Evolutionary conservation across 2,888 invertebrate genomes (phyloP).

Genomic region (Craniophora ligustri): DNA sequence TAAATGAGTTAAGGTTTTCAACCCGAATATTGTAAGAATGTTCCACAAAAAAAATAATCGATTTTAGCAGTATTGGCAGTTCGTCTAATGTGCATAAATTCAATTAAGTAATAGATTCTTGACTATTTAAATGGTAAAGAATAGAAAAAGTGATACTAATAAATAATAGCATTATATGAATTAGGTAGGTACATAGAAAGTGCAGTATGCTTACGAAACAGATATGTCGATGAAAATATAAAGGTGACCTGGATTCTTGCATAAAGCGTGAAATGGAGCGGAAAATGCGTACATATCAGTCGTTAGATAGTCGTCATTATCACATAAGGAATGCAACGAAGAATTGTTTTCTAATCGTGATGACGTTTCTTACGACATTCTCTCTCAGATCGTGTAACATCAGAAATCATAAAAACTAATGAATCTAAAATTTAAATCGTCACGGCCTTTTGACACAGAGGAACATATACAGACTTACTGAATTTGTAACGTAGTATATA

Average conservation of each 20-base stretch:
- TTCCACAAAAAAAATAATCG: conserved; percentile 64
- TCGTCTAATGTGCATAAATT: conserved; percentile 56
- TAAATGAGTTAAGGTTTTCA: conserved; percentile 68
- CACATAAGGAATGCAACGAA: conserved; percentile 9
- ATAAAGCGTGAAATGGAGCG: conserved; percentile 35
- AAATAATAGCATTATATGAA: too few species aligned
- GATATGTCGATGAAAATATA: conserved; percentile 28
- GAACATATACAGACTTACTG: conserved; percentile 8
- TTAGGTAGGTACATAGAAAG: conserved; percentile 3
- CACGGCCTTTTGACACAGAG: conserved; percentile 31
- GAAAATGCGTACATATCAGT: conserved; percentile 21
- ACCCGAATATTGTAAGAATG: conserved; percentile 65
- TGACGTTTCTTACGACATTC: conserved; percentile 6
- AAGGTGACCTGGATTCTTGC: conserved; percentile 38
- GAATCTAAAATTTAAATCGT: conserved; percentile 24
- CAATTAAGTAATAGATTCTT: conserved; percentile 13
- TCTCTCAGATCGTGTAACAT: conserved; percentile 4
- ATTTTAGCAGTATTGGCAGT: conserved; percentile 68
- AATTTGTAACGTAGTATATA: not conserved
- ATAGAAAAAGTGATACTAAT: not conserved
- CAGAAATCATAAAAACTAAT: conserved; percentile 24
- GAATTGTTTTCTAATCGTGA: conserved; percentile 1
- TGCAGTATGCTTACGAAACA: conserved; percentile 13
- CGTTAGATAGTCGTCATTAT: not conserved
- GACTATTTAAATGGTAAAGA: not conserved